Evolutionary conservation across 2,888 invertebrate species (phyloP).

Genomic region (Ochropacha duplaris): DNA sequence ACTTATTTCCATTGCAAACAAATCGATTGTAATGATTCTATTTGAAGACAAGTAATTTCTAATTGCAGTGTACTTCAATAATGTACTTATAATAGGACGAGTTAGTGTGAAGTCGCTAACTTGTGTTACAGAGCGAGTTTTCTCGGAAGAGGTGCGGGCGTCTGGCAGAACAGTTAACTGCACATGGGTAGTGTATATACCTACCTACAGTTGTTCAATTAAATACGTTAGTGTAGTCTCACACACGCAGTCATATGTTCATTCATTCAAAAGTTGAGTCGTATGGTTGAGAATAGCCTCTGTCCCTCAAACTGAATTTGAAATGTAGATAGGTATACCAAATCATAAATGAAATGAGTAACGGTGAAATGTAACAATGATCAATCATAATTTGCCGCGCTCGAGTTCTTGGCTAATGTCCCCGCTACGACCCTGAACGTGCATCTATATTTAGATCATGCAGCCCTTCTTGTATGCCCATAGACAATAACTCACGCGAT

Average conservation of each 20-base stretch:
- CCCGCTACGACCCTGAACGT: constrained; percentile 64
- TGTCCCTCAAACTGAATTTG: background rate
- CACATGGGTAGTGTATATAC: background rate
- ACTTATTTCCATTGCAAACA: background rate
- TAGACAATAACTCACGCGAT: constrained; percentile 64
- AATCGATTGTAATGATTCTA: background rate
- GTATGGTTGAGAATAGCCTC: background rate
- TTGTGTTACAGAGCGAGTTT: constrained; percentile 41
- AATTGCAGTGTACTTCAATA: constrained; percentile 12
- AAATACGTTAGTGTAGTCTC: background rate
- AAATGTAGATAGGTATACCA: constrained; percentile 6
- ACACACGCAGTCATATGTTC: background rate
- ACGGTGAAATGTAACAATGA: constrained; percentile 55
- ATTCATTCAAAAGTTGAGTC: background rate
- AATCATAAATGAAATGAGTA: constrained; percentile 37
- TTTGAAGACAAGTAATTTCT: background rate
- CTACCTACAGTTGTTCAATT: background rate
- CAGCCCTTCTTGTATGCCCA: constrained; percentile 44
- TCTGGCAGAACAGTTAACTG: constrained; percentile 36
- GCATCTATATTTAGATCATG: constrained; percentile 63
- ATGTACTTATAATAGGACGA: constrained; percentile 13
- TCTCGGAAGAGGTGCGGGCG: constrained; percentile 53
- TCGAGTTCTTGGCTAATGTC: constrained; percentile 67
- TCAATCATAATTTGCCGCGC: constrained; percentile 75
- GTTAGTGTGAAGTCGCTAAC: constrained; percentile 34